Conservation (phyloP, 2,113 vertebrate genomes). For the Eurypyga helias region DNA sequence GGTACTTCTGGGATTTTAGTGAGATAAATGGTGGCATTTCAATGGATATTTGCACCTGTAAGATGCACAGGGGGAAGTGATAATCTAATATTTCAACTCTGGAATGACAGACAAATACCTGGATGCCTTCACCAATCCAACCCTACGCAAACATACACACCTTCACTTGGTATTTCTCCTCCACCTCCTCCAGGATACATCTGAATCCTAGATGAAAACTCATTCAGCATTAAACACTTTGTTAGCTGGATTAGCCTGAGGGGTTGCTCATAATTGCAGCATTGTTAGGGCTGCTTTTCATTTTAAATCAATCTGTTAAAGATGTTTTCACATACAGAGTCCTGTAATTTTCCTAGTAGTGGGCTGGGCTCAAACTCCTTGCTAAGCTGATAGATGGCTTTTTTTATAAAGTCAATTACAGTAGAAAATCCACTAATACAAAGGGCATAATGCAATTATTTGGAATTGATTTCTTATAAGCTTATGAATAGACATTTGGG, state of each 20-base stretch:
- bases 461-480: slow-evolving; percentile 47
- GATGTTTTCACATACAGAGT: not conserved
- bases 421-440: slow-evolving; percentile 30
- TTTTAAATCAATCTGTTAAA: not conserved
- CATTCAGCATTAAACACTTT: not conserved
- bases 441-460: slow-evolving; percentile 40
- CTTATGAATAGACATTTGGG: slow-evolving; percentile 16
- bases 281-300: not conserved
- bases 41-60: not conserved
- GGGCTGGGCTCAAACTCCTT: not conserved
- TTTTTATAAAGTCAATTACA: slow-evolving; percentile 25
- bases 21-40: not conserved
- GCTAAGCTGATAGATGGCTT: slow-evolving; percentile 8
- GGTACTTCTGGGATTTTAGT: not conserved
- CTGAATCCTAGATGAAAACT: not conserved
- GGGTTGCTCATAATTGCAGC: not conserved
- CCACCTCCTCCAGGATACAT: not conserved
- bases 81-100: not conserved
- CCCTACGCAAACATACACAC: not conserved
- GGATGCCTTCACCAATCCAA: not conserved
- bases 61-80: not conserved
- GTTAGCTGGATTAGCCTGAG: not conserved
- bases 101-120: not conserved
- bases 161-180: not conserved
- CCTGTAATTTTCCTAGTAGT: not conserved